These are phyloP conservation scores for Clavelina lepadiformis DNA, from an alignment of 23 tunicate genomes.

Conservation along the genomic window DNA sequence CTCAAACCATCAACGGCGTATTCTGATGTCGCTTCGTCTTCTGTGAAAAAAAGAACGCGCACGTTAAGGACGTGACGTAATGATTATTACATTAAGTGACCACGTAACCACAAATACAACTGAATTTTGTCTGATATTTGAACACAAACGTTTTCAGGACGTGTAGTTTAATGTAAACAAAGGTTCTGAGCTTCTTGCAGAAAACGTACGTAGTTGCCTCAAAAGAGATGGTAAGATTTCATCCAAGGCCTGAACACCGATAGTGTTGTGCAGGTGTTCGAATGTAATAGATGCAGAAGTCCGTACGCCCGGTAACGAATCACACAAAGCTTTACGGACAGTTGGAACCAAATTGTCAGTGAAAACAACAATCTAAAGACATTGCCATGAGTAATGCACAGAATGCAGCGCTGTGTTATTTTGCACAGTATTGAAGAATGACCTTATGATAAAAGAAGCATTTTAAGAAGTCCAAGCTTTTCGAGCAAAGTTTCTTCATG, in stretches of 20 bases:
- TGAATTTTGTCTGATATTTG: background rate
- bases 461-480: no score
- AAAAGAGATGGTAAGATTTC: conserved; percentile 68
- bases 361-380: conserved; percentile 55
- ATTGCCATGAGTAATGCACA: no score
- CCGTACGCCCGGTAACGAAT: conserved; percentile 60
- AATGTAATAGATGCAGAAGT: conserved; percentile 84
- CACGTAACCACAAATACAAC: background rate
- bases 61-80: background rate
- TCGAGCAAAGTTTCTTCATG: no score
- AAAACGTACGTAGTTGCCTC: conserved; percentile 47
- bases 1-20: conserved; percentile 82
- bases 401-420: no score
- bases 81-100: background rate
- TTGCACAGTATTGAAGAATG: no score
- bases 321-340: conserved; percentile 70
- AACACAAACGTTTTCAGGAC: background rate
- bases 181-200: background rate
- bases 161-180: background rate
- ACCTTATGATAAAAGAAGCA: no score
- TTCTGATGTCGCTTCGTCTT: conserved; percentile 47
- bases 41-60: conserved; percentile 20
- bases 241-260: conserved; percentile 83
- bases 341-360: conserved; percentile 79
- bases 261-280: conserved; percentile 74